Conservation (phyloP, 2,888 invertebrate species). For the Emmelina monodactyla region DNA sequence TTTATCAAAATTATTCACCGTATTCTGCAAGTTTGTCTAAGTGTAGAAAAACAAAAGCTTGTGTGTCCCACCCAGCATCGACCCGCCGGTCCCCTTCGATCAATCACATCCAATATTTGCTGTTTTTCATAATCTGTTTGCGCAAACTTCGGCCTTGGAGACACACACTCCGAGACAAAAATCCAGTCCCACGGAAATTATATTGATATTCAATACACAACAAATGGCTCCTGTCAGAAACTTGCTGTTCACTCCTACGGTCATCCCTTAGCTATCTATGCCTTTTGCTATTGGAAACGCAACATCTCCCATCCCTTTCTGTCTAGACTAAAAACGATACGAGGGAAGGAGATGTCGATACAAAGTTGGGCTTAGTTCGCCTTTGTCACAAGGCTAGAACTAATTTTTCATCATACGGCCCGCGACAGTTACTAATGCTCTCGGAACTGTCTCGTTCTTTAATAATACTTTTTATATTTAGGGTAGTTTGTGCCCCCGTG, state of each 20-base stretch:
- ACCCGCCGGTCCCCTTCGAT: slow-evolving; percentile 30
- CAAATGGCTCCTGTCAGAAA: slow-evolving; percentile 65
- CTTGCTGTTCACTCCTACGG: slow-evolving; percentile 67
- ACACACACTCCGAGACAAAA: slow-evolving; percentile 53
- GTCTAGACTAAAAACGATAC: slow-evolving; percentile 21
- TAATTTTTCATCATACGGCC: slow-evolving; percentile 68
- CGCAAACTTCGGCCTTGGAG: slow-evolving; percentile 52
- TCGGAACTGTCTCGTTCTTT: slow-evolving; percentile 67
- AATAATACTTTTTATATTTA: slow-evolving; percentile 65
- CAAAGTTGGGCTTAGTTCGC: slow-evolving; percentile 56
- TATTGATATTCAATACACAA: slow-evolving; percentile 69
- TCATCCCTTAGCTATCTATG: slow-evolving; percentile 67
- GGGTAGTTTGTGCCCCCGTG: slow-evolving; percentile 57
- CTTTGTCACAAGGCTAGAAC: slow-evolving; percentile 64
- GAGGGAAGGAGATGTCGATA: slow-evolving; percentile 42
- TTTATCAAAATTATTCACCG: no score
- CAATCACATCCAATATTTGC: slow-evolving; percentile 59
- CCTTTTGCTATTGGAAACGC: slow-evolving; percentile 64
- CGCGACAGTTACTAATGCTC: slow-evolving; percentile 65
- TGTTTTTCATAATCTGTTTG: slow-evolving; percentile 58
- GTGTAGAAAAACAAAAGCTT: background rate
- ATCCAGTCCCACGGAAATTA: slow-evolving; percentile 65
- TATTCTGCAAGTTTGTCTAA: no score
- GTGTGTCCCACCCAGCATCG: background rate
- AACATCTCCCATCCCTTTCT: slow-evolving; percentile 29